Conservation (phyloP, 1,140 invertebrate species). For the Hermetia illucens region DNA sequence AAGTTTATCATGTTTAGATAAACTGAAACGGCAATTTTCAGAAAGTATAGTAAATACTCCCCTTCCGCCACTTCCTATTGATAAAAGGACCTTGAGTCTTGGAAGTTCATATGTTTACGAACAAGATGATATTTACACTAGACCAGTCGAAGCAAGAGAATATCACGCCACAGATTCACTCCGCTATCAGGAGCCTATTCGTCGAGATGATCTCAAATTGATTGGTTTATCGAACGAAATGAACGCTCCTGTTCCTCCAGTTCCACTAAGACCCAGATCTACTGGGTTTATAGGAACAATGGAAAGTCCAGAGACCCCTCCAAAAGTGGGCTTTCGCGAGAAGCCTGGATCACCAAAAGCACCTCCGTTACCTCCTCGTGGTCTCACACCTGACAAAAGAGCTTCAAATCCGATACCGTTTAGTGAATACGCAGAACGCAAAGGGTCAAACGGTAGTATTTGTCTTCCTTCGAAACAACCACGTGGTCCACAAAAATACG, state of each 20-base stretch:
- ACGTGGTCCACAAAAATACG: slow-evolving; percentile 21
- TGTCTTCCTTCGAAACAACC: slow-evolving; percentile 9
- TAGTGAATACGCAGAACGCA: slow-evolving; percentile 16
- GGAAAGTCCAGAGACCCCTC: slow-evolving; percentile 26
- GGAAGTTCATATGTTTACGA: slow-evolving; percentile 33
- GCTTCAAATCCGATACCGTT: slow-evolving; percentile 25
- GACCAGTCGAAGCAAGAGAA: slow-evolving; percentile 35
- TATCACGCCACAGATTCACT: slow-evolving; percentile 10
- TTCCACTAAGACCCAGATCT: slow-evolving; percentile 24
- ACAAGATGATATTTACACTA: slow-evolving; percentile 49
- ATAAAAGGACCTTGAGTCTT: slow-evolving; percentile 25
- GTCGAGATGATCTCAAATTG: too few species aligned
- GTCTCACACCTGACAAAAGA: slow-evolving; percentile 28
- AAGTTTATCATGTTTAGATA: slow-evolving; percentile 42
- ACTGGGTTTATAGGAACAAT: slow-evolving; percentile 13
- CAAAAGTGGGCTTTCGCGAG: slow-evolving; percentile 15
- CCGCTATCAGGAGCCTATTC: too few species aligned
- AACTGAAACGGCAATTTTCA: slow-evolving; percentile 45
- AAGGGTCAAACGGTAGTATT: too few species aligned
- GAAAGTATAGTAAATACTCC: slow-evolving; percentile 70
- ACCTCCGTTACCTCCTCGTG: slow-evolving; percentile 34
- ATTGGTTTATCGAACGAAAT: background rate
- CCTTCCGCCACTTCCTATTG: slow-evolving; percentile 51
- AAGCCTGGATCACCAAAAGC: slow-evolving; percentile 18
- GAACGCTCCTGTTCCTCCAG: slow-evolving; percentile 15